Base-by-base conservation (phyloP, 2,797 vertebrate genomes). In the Amniataba percoides region DNA sequence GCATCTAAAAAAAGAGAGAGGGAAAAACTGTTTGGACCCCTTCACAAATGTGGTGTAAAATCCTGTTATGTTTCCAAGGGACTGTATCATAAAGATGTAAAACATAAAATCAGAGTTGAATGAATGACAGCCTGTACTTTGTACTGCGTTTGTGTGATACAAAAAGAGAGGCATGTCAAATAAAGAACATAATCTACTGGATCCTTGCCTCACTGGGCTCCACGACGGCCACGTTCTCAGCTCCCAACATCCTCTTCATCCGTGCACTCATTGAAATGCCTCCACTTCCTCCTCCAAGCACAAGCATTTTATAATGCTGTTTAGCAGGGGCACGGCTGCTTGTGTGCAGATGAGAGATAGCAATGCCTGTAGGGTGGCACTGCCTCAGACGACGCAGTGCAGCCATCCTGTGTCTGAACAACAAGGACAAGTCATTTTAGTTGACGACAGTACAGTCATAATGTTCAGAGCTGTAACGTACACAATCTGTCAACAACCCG, bases 201-300 rank as follows among this genome's bases (percentile, higher is more conserved):
- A 23, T 76, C 18, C 84, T 84, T 85, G 95, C 98, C 96, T 98
- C 92, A 2, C 96, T 97, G n/a, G 98, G 97, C 87, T 99, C 98
- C 80, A 99, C 94, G 0, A 99, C 88, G 15, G 97, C 98, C 85
- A 99, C 97, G 0, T 98, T 97, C 69, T 87, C 96, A 3, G 96
- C 96, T 6, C 97, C 98, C 14, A 99, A 80, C 82, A 93, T 96
- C 86, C 96, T 96, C 92, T 97, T 99, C 97, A 99, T 96, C 1
- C 98, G 95, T 7, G 98, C 93, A 0, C 97, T 94, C 98, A 99
- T 99, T 19, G 96, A 0, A 21, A 98, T 96, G 3, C 98, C 98
- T 0, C 97, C 98, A 7, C 92, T 90, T 3, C 98, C 98, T 80
- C 98, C 98, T 13, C 98, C 98, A 0, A 99, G 91, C 62, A 99